phyloP scores from a whole-genome alignment of 2,113 vertebrate genomes.

The Chrysochloris asiatica region DNA sequence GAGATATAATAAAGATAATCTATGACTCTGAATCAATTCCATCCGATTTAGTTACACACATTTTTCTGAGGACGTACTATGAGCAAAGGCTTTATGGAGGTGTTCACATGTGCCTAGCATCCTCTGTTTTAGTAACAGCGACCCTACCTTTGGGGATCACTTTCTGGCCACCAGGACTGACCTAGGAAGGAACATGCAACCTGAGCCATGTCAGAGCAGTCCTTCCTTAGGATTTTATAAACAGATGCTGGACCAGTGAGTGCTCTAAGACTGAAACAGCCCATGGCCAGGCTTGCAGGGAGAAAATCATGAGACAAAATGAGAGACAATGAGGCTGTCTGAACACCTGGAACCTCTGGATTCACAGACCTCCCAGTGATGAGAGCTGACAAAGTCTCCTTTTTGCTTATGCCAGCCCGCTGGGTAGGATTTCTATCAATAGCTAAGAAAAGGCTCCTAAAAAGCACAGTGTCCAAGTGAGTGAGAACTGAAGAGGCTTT shows the following conservation, averaged over 20 bases:
- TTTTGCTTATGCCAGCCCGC: neutral
- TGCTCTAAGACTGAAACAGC: neutral
- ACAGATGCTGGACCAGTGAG: rapidly evolving
- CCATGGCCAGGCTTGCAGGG: neutral
- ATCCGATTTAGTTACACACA: neutral
- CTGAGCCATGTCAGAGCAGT: neutral
- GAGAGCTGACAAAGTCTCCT: neutral
- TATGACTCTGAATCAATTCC: neutral
- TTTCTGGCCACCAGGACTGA: neutral
- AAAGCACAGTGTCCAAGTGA: neutral
- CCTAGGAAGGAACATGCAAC: neutral
- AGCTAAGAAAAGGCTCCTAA: neutral
- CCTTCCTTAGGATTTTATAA: neutral
- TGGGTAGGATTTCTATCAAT: neutral
- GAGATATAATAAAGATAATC: neutral
- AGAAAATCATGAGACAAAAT: neutral
- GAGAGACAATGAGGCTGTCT: neutral
- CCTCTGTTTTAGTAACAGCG: neutral
- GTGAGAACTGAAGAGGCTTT: neutral
- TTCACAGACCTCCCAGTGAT: neutral
- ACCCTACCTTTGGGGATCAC: neutral
- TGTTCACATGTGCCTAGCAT: neutral
- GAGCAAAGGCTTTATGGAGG: neutral
- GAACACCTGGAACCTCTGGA: neutral
- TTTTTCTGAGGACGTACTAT: neutral